These are phyloP conservation scores for Leptestheria dahalacensis DNA, from an alignment of 1,140 invertebrate species.

Conservation along the genomic window DNA sequence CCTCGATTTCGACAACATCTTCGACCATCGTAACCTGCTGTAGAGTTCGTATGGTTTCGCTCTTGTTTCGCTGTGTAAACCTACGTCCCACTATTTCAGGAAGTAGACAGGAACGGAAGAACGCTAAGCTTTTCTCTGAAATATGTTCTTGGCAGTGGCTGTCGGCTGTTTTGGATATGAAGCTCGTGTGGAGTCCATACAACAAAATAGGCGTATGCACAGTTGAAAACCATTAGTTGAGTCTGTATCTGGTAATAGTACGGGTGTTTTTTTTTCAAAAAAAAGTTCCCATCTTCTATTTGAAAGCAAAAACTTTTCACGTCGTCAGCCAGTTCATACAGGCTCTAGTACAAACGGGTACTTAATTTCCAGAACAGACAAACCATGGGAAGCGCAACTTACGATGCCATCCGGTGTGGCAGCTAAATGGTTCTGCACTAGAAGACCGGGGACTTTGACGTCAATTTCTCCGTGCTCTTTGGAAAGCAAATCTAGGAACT, in stretches of 20 bases:
- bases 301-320: not conserved
- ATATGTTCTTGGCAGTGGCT: not conserved
- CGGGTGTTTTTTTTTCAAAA: not conserved
- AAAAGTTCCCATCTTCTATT: not conserved
- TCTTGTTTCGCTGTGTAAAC: not conserved
- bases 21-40: not conserved
- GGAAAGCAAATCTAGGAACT: not conserved
- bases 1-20: too few species aligned
- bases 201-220: not conserved
- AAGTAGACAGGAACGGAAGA: not conserved
- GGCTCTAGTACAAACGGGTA: not conserved
- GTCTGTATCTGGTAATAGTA: not conserved
- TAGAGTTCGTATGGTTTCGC: not conserved
- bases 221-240: not conserved
- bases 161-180: not conserved
- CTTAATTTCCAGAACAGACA: not conserved
- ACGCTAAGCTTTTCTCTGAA: not conserved
- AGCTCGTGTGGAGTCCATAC: not conserved
- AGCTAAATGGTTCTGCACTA: not conserved
- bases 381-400: not conserved
- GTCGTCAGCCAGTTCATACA: not conserved
- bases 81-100: not conserved
- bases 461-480: not conserved
- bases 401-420: not conserved
- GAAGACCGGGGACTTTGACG: not conserved